A percentile compares a stretch with the other conserved stretches of the same genome.
phyloP scores from a whole-genome alignment of 2,113 vertebrate species.

The Hydrolagus affinis region DNA sequence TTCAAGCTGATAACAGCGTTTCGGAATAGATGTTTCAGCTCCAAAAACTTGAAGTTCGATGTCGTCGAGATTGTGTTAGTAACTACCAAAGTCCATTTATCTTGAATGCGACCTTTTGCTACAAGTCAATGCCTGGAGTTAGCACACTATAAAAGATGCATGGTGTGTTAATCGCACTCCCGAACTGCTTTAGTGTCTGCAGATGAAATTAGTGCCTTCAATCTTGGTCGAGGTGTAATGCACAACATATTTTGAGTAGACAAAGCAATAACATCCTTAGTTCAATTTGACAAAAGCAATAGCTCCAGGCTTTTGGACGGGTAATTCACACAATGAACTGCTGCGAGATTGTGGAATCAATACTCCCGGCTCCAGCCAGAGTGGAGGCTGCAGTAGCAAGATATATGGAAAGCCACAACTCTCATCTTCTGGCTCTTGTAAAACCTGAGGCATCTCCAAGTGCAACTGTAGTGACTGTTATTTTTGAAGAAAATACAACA shows the following conservation, averaged over 20 bases:
- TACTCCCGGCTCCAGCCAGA: neutral
- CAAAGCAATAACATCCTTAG: neutral
- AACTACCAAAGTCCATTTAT: neutral
- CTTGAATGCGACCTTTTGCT: neutral
- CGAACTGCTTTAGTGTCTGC: neutral
- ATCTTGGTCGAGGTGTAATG: neutral
- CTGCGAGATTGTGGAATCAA: neutral
- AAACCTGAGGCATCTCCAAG: too few relatives aligned
- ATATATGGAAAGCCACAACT: too few relatives aligned
- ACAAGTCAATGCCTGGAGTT: neutral
- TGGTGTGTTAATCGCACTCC: neutral
- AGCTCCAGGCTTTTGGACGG: neutral
- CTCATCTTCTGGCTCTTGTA: too few relatives aligned
- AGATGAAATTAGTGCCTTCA: neutral
- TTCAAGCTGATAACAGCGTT: too few relatives aligned
- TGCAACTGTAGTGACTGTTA: too few relatives aligned
- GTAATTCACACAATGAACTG: neutral
- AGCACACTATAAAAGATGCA: constrained; percentile 3
- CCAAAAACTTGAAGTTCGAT: too few relatives aligned
- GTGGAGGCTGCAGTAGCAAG: too few relatives aligned
- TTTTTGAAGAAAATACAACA: too few relatives aligned
- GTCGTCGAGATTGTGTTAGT: too few relatives aligned
- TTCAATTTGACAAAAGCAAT: neutral
- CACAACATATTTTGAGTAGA: neutral
- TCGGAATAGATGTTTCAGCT: too few relatives aligned